Evolutionary conservation across 2,797 vertebrate genomes (phyloP).

Genomic region (Mionectes olivaceus): DNA sequence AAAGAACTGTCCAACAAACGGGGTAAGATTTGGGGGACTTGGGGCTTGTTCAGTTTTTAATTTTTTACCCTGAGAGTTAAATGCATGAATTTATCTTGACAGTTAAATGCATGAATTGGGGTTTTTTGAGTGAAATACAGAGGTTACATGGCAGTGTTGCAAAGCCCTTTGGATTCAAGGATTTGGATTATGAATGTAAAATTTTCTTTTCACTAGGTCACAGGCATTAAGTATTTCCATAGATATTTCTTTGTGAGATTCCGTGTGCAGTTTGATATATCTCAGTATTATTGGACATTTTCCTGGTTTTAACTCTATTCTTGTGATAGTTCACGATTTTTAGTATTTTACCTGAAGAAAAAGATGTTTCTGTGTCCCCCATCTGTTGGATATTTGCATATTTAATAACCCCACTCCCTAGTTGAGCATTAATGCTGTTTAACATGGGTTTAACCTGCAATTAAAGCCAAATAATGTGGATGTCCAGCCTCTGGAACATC

Average conservation of each 20-base stretch:
- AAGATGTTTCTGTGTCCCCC: background rate
- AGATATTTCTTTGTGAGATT: background rate
- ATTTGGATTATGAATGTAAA: background rate
- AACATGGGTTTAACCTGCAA: background rate
- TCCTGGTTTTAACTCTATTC: background rate
- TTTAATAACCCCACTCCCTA: background rate
- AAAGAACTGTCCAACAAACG: conserved; percentile 92
- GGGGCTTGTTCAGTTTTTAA: background rate
- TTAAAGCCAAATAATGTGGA: background rate
- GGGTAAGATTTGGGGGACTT: conserved; percentile 80
- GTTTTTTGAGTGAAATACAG: background rate
- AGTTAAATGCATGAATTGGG: background rate
- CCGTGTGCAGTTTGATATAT: background rate
- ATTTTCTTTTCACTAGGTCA: background rate
- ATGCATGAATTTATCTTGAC: no score
- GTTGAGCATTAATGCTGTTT: background rate
- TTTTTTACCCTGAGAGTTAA: background rate
- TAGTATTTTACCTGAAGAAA: background rate
- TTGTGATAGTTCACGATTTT: background rate
- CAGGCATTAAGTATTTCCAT: background rate
- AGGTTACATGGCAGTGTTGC: background rate
- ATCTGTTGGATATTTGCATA: background rate
- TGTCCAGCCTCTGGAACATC: background rate
- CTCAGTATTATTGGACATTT: background rate
- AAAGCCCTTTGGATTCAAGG: background rate